Evolutionary conservation across 2,797 vertebrate species (phyloP), one percentile per base, ranked within the genome.

Genomic region (Eleutherodactylus coqui): DNA sequence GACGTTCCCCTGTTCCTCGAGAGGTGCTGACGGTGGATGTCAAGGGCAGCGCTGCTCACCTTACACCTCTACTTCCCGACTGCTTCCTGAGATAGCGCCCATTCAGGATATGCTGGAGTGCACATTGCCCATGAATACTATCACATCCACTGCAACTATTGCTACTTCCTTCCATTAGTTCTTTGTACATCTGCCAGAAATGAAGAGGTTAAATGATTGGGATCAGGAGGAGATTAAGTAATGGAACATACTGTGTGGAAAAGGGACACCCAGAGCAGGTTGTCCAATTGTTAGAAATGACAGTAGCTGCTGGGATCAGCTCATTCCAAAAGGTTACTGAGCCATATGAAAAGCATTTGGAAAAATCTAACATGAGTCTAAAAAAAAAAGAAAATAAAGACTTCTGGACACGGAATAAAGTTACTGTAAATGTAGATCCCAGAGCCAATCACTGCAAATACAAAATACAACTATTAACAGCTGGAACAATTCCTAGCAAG

Each of bases 231-330:
- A 43, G 4, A 77, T 86, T 34, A 82, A 24, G 47, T 60, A 49
- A 86, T 82, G 85, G 85, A 86, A 83, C 29, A 82, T 72, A 70
- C 14, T 82, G 55, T 51, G 34, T 70, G 29, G 64, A 51, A 70
- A 36, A 38, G 13, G 32, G 32, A 69, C 32, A 67, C 9, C 8
- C 3, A 16, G 27, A 41, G 77, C 24, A 10, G 24, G 49, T 51
- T 19, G 17, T 70, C 8, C 27, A 2, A 41, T 64, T 79, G 24
- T 21, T 64, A 79, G 17, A 79, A 51, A 27, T 41, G 24, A 6
- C 29, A 17, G 29, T 29, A 81, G 32, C 64, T 79, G 16, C 51
- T 55, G 53, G 75, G n/a, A 43, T 55, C n/a, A 14, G 14, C n/a
- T 79, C 55, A 62, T 17, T 38, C 24, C 24, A 41, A 62, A 43